These are phyloP conservation scores for Trisateles emortualis DNA, from an alignment of 2,888 invertebrate genomes.

Conservation along the genomic window DNA sequence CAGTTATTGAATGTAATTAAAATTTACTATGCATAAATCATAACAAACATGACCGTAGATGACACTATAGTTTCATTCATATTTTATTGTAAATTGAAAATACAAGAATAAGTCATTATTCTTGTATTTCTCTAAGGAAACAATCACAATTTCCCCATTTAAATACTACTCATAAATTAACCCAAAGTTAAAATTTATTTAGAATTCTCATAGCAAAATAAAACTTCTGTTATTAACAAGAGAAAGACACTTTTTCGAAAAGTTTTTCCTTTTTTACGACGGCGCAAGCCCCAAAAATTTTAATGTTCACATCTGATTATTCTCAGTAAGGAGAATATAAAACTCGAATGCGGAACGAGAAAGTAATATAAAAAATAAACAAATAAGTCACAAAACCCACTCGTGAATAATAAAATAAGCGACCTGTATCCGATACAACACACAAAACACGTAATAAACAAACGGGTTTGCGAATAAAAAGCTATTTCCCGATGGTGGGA, in stretches of 20 bases:
- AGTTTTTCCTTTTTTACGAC: constrained; percentile 38
- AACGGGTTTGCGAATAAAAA: constrained; percentile 72
- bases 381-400: constrained; percentile 55
- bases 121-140: too few species aligned
- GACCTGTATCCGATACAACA: constrained; percentile 53
- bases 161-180: constrained; percentile 1
- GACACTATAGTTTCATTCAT: too few species aligned
- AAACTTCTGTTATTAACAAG: constrained; percentile 36
- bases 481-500: constrained; percentile 69
- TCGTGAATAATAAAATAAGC: constrained; percentile 60
- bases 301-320: constrained; percentile 45
- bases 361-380: constrained; percentile 48
- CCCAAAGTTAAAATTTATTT: constrained; percentile 1
- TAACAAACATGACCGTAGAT: too few species aligned
- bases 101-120: too few species aligned
- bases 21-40: neutral
- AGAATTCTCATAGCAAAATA: constrained; percentile 27
- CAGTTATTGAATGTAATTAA: constrained; percentile 20
- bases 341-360: constrained; percentile 44
- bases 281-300: constrained; percentile 34
- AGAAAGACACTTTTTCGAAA: constrained; percentile 35
- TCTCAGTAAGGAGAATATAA: constrained; percentile 40
- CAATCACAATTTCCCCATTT: constrained; percentile 1
- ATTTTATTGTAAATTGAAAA: too few species aligned
- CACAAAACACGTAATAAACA: constrained; percentile 67